Conservation (phyloP, 2,797 vertebrate genomes). For the Hydrophis major region DNA sequence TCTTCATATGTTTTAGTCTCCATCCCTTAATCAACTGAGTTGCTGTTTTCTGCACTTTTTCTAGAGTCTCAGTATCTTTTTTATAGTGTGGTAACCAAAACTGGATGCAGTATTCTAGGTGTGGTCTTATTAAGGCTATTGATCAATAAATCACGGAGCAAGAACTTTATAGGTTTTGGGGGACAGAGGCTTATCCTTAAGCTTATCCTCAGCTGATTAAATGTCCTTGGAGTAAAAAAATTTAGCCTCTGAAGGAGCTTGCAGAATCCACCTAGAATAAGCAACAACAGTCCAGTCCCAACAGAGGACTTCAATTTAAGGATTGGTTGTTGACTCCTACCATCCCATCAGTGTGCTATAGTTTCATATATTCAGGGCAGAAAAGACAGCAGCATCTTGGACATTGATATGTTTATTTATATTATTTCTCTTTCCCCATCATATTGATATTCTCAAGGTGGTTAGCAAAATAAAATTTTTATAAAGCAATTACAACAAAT, state of each 20-base stretch:
- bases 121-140: too few relatives aligned
- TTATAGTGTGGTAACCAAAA: too few relatives aligned
- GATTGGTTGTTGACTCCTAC: background rate
- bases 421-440: slow-evolving; percentile 19
- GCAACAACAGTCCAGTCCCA: background rate
- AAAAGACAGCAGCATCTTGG: background rate
- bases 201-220: background rate
- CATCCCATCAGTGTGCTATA: background rate
- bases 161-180: background rate
- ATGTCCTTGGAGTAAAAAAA: background rate
- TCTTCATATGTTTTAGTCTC: too few relatives aligned
- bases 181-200: background rate
- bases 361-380: background rate
- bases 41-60: too few relatives aligned
- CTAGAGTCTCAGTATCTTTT: too few relatives aligned
- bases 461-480: slow-evolving; percentile 20
- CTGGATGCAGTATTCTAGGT: too few relatives aligned
- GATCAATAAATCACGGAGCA: background rate
- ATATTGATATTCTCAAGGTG: slow-evolving; percentile 8
- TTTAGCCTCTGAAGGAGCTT: background rate
- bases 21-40: too few relatives aligned
- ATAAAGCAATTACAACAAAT: slow-evolving; percentile 32
- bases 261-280: background rate
- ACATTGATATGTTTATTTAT: slow-evolving; percentile 9
- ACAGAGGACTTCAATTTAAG: background rate